Percentiles rank a stretch among this genome's conserved stretches.
These are phyloP conservation scores for Loxodonta africana DNA, from an alignment of 2,113 vertebrate species.

Conservation along the genomic window DNA sequence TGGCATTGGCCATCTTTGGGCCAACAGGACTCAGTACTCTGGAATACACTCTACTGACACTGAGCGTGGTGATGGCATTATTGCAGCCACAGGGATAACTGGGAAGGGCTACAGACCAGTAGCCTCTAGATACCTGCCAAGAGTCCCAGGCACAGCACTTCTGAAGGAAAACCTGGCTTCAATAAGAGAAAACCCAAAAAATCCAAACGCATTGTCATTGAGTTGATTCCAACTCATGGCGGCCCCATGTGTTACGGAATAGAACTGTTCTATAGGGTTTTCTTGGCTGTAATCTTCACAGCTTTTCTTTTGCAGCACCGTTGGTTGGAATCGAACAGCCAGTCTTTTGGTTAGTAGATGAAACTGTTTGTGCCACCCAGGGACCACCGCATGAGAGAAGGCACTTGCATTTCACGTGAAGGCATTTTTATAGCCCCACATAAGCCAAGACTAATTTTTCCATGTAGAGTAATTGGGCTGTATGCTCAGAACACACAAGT, in stretches of 20 bases:
- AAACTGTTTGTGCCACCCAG: neutral
- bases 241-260: neutral
- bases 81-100: rapidly evolving
- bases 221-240: too few species aligned
- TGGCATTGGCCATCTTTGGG: neutral
- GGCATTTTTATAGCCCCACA: neutral
- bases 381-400: neutral
- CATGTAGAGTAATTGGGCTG: neutral
- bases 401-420: neutral
- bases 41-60: neutral
- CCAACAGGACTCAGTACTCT: neutral
- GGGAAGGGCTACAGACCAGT: neutral
- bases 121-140: neutral
- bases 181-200: neutral
- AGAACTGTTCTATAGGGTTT: too few species aligned
- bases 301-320: neutral
- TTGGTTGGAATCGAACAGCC: neutral
- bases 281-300: neutral
- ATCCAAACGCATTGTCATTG: neutral
- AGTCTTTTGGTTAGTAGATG: neutral
- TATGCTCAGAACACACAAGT: neutral
- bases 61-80: neutral
- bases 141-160: neutral
- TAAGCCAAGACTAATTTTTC: neutral
- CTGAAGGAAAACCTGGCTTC: neutral